Evolutionary conservation across 2,113 vertebrate genomes (phyloP), one percentile per base, ranked within the genome.

Genomic region (Tyto alba): DNA sequence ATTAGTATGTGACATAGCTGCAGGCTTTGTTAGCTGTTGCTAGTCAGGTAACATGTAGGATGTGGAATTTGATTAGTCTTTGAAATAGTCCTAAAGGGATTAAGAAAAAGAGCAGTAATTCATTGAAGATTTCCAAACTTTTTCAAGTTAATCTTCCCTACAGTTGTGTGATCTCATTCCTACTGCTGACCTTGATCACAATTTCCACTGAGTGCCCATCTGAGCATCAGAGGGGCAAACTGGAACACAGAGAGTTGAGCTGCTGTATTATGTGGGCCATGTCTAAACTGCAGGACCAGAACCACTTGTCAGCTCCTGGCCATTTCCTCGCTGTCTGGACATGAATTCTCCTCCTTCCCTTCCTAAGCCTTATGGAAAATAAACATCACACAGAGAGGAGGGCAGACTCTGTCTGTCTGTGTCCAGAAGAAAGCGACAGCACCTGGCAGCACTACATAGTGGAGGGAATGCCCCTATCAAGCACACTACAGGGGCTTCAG

Each of bases 191-290:
- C 10, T 41, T 38, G 38, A 52, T 52, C 53, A 40, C 2, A 1
- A 12, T 50, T 67, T 88, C 64, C 43, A 71, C 26, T 14, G 14
- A 52, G 53, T 59, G 30, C 16, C 27, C 10, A 10, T 53, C 16
- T 23, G 26, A 74, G 41, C 66, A 47, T 21, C n/a, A 55, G 30
- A 43, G 30, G 14, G 50, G 50, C 57, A 71, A 79, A 48, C 40
- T n/a, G 55, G 50, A 79, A 34, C 0, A 2, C 36, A 36, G 8
- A 29, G 7, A 43, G 21, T 8, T 67, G 41, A 56, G 53, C 41
- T 59, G 26, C 30, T n/a, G 25, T 29, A 20, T 34, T 16, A 53
- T 6, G 10, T 1, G 1, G 21, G 23, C 13, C 38, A 7, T 1
- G 1, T 40, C 69, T 45, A 26, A 40, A 36, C 76, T 30, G 34